These are phyloP conservation scores for Drosophila mulleri DNA, from an alignment of 2,888 invertebrate species.

Conservation along the genomic window DNA sequence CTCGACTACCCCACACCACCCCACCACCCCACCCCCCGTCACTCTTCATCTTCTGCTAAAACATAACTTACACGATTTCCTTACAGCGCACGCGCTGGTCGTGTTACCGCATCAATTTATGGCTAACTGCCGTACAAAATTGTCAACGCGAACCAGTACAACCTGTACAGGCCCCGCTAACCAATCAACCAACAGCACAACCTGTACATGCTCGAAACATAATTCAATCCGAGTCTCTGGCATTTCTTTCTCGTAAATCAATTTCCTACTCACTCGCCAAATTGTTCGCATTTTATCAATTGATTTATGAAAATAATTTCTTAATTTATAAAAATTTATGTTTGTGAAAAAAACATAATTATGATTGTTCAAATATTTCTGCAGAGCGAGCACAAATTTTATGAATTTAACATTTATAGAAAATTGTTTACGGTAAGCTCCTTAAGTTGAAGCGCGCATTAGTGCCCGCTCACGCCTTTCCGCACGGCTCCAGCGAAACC, in stretches of 20 bases:
- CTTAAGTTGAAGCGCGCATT: neutral
- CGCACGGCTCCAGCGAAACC: neutral
- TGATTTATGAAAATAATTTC: constrained; percentile 50
- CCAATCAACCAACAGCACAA: neutral
- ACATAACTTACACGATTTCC: constrained; percentile 70
- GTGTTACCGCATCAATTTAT: constrained; percentile 60
- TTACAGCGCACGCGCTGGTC: constrained; percentile 66
- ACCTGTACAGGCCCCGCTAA: constrained; percentile 45
- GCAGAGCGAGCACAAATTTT: neutral
- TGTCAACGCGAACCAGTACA: constrained; percentile 68
- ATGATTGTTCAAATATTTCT: constrained; percentile 26
- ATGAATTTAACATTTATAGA: constrained; percentile 2
- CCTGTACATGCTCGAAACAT: constrained; percentile 3
- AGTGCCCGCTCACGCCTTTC: neutral
- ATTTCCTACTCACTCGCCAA: constrained; percentile 42
- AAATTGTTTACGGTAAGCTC: neutral
- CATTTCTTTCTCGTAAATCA: constrained; percentile 27
- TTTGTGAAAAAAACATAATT: neutral
- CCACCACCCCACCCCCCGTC: too few species aligned
- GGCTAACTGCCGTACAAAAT: constrained; percentile 46
- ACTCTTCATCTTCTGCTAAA: neutral
- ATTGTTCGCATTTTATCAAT: constrained; percentile 21
- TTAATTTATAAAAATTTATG: constrained; percentile 40
- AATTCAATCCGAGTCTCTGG: neutral
- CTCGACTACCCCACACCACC: neutral